phyloP scores from a whole-genome alignment of 1,140 invertebrate genomes.

The Ruditapes philippinarum region DNA sequence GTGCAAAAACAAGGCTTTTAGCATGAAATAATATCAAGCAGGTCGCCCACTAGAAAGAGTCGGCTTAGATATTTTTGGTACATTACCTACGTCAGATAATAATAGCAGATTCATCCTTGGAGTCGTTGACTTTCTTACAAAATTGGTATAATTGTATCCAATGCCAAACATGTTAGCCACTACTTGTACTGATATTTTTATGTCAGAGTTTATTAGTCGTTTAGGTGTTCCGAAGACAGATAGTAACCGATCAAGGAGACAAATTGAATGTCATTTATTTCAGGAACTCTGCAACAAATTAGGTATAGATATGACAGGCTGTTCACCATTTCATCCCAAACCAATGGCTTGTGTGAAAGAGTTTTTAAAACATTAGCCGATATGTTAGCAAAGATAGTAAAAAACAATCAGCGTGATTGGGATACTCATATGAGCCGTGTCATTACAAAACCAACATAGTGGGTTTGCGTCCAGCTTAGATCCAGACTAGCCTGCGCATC shows the following conservation, averaged over 20 bases:
- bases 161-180: neutral
- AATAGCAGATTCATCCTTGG: neutral
- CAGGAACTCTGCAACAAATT: too few species aligned
- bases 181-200: neutral
- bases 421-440: too few species aligned
- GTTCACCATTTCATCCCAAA: too few species aligned
- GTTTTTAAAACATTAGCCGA: neutral
- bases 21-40: neutral
- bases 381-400: neutral
- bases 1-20: slow-evolving; percentile 7
- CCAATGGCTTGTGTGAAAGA: neutral
- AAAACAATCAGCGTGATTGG: neutral
- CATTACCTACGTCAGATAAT: neutral
- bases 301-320: too few species aligned
- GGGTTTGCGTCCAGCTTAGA: too few species aligned
- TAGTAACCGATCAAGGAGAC: slow-evolving; percentile 12
- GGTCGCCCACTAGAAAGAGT: neutral
- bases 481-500: too few species aligned
- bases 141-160: neutral
- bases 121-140: neutral
- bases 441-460: too few species aligned
- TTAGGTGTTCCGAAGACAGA: slow-evolving; percentile 23
- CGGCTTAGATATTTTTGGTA: neutral
- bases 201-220: slow-evolving; percentile 21
- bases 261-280: too few species aligned